These are phyloP conservation scores for Lepus townsendii DNA, from an alignment of 2,797 vertebrate species.

Conservation along the genomic window DNA sequence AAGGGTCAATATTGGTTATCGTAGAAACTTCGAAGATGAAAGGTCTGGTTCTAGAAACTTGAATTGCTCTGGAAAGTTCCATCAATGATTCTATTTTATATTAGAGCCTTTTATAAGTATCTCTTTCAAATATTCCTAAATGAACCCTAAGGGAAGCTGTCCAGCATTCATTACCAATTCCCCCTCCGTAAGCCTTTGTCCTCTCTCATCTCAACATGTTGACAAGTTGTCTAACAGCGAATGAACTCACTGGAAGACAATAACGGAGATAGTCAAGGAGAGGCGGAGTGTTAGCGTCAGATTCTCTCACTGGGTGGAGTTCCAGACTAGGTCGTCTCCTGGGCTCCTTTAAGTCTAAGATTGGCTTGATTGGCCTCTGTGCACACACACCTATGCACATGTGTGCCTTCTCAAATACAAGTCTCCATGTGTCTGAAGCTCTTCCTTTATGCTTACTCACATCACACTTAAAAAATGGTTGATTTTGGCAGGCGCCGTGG, in stretches of 20 bases:
- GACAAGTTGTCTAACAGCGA: background rate
- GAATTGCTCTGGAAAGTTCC: background rate
- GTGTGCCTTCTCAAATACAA: background rate
- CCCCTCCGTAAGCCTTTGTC: background rate
- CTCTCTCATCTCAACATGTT: conserved; percentile 1
- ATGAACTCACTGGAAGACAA: background rate
- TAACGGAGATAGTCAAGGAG: background rate
- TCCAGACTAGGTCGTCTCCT: background rate
- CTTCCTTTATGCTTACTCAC: background rate
- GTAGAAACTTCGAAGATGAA: background rate
- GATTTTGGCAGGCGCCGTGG: too few species aligned
- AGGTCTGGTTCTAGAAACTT: background rate
- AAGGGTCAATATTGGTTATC: background rate
- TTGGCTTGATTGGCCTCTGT: background rate
- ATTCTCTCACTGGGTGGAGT: background rate
- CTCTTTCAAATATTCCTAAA: background rate
- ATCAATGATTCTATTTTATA: background rate
- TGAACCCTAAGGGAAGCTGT: background rate
- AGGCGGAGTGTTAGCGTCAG: background rate
- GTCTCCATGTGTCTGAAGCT: background rate
- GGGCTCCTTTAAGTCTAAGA: background rate
- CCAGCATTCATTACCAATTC: background rate
- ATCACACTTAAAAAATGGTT: background rate
- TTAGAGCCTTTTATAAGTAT: background rate
- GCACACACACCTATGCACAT: accelerated